Conservation (phyloP, 2,113 vertebrate genomes). For the Menura novaehollandiae region DNA sequence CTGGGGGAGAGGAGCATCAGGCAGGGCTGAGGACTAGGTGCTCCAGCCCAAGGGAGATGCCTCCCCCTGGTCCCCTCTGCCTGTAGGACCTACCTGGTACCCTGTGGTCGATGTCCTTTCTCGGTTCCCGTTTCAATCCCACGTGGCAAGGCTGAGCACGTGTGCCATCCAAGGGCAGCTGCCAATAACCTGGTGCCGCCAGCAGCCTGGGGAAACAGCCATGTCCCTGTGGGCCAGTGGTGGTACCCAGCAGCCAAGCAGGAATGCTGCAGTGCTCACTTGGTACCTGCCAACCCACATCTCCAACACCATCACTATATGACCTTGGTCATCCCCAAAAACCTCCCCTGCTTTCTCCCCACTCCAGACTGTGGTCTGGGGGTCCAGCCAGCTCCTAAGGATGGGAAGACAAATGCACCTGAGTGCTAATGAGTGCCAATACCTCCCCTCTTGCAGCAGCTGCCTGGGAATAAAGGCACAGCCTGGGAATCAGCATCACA, state of each 20-base stretch:
- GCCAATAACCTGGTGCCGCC: background rate
- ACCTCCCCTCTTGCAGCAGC: background rate
- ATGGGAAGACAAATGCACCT: background rate
- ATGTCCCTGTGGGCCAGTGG: accelerated
- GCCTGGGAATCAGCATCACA: background rate
- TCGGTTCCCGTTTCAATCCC: background rate
- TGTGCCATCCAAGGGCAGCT: background rate
- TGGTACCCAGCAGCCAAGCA: background rate
- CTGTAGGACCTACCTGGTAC: background rate
- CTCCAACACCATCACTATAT: accelerated
- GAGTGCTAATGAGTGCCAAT: background rate
- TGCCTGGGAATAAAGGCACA: background rate
- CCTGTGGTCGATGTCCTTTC: accelerated
- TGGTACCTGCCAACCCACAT: background rate
- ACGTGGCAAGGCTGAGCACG: background rate
- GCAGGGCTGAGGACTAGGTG: background rate
- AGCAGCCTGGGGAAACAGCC: background rate
- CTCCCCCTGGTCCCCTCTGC: background rate
- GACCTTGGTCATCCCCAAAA: accelerated
- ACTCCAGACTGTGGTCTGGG: accelerated
- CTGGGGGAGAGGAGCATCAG: background rate
- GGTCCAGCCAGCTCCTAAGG: background rate
- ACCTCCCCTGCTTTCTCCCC: background rate
- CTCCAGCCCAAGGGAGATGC: background rate
- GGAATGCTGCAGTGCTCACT: background rate